These are phyloP conservation scores for Cyphomyrus plagiostoma DNA, from an alignment of 2,113 vertebrate genomes.

Conservation along the genomic window DNA sequence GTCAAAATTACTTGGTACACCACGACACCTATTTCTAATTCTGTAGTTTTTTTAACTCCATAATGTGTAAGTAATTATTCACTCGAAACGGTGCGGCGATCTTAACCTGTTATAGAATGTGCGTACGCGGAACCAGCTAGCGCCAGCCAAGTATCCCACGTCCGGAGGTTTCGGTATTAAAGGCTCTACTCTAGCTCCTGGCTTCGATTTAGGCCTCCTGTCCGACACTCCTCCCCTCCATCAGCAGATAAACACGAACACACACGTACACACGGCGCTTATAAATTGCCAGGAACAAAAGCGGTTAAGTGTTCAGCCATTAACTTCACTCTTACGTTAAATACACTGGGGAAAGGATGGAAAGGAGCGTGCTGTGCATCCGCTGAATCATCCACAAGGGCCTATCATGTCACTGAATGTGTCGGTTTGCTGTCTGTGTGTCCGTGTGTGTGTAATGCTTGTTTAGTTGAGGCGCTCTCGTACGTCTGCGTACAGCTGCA, in stretches of 20 bases:
- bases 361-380: conserved; percentile 9
- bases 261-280: neutral
- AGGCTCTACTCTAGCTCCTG: conserved; percentile 10
- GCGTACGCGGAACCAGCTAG: neutral
- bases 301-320: neutral
- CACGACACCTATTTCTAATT: neutral
- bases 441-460: conserved; percentile 15
- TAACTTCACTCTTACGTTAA: neutral
- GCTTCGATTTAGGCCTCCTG: conserved; percentile 12
- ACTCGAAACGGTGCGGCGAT: neutral
- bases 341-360: neutral
- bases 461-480: neutral
- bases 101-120: neutral
- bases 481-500: neutral
- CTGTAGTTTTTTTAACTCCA: neutral
- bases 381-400: conserved; percentile 24
- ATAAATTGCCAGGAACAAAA: neutral
- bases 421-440: conserved; percentile 3
- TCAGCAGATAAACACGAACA: conserved; percentile 2
- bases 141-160: neutral
- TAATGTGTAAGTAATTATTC: neutral
- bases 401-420: conserved; percentile 20
- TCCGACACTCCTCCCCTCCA: conserved; percentile 11
- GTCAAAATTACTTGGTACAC: neutral
- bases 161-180: neutral